phyloP scores from a whole-genome alignment of 2,888 invertebrate genomes.

The Diplolepis rosae region DNA sequence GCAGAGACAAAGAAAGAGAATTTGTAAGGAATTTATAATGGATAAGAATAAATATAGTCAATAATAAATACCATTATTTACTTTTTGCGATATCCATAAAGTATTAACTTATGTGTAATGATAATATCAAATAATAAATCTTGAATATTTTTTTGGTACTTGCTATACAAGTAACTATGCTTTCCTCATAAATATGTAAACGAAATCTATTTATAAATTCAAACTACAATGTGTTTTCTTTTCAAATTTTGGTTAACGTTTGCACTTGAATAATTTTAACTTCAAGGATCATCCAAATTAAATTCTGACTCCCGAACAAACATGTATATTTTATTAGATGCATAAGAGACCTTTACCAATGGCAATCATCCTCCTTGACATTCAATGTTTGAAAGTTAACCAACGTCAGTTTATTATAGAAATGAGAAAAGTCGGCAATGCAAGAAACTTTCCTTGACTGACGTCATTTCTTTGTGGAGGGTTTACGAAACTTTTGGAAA shows the following conservation, averaged over 20 bases:
- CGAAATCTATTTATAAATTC: too few species aligned
- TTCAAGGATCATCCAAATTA: conserved; percentile 15
- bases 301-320: not conserved
- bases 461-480: too few species aligned
- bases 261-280: not conserved
- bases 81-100: not conserved
- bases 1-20: not conserved
- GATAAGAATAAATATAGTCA: not conserved
- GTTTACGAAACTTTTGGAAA: too few species aligned
- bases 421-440: too few species aligned
- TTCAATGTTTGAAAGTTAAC: conserved; percentile 3
- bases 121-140: too few species aligned
- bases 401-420: not conserved
- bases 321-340: conserved; percentile 24
- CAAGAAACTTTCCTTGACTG: too few species aligned
- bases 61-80: not conserved
- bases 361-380: conserved; percentile 15
- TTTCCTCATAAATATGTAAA: too few species aligned
- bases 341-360: conserved; percentile 15
- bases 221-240: too few species aligned
- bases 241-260: not conserved
- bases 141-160: too few species aligned
- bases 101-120: too few species aligned
- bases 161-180: too few species aligned
- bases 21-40: not conserved